Evolutionary conservation across 2,888 invertebrate genomes (phyloP), one percentile per base, ranked within the genome.

Genomic region (Trimorus sp.): DNA sequence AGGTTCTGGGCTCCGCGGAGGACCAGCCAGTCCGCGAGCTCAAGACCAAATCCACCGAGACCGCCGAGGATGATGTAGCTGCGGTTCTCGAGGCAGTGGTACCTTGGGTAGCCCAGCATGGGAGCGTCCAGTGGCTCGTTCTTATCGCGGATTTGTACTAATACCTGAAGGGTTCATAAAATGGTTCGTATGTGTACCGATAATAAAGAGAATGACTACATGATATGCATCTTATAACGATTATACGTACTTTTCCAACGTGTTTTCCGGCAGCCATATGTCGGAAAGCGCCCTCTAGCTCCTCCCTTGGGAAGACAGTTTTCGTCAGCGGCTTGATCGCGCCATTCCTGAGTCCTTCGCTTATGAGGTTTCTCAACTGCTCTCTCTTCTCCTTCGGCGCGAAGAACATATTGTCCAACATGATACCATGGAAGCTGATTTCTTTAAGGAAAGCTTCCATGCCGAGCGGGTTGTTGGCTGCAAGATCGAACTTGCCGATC

Each of bases 1-100:
- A 98, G 86, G 84, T 96, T 95, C 85, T 93, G 94, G 0, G 96
- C 97, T 0, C 98, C 98, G 83, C 98, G 94, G 65, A 96, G 91
- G 62, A 97, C 94, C 87, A 99, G 92, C 97, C 97, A 98, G 87
- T 97, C 96, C 0, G 95, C 95, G 60, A 98, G 91, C 91, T 98
- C 98, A 60, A 98, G 92, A 6, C 98, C 98, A 89, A 98, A 97
- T 0, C 98, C 98, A 54, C 98, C 98, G 0, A 98, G 93, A 56
- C 98, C 98, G 11, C 96, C 96, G 0, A 95, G 93, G 5, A 96
- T 93, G 0, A 96, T 88, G 92, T 96, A 94, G 9, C 93, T 81
- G 88, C 93, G 86, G 85, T 93, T 89, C 16, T 91, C 89, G n/a
- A 91, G 86, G 83, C 94, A 94, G 51, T 92, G 86, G 71, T 93